Conservation (phyloP, 2,113 vertebrate genomes). For the Salvelinus sp. region DNA sequence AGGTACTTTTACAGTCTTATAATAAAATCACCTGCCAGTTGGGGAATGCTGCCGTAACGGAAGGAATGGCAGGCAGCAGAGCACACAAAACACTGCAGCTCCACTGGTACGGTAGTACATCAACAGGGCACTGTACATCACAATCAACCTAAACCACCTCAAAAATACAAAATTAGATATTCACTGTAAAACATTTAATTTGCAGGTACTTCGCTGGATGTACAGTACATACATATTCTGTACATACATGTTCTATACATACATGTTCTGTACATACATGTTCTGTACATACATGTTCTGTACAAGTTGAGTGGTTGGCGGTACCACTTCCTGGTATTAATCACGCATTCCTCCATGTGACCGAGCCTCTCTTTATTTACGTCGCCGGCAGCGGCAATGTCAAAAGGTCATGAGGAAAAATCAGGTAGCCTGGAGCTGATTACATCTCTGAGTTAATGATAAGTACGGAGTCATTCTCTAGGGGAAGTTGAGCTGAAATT, state of each 20-base stretch:
- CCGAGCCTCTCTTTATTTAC: too few relatives aligned
- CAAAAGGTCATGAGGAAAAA: slow-evolving; percentile 67
- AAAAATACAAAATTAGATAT: neutral
- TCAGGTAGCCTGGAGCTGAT: slow-evolving; percentile 63
- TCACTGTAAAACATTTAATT: neutral
- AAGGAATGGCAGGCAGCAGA: too few relatives aligned
- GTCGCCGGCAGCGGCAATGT: slow-evolving; percentile 66
- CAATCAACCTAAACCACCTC: neutral
- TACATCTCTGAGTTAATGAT: slow-evolving; percentile 73
- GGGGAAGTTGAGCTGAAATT: slow-evolving; percentile 41
- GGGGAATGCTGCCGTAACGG: too few relatives aligned
- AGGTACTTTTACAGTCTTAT: too few relatives aligned
- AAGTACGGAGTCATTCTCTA: slow-evolving; percentile 61
- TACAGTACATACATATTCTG: neutral
- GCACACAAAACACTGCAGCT: too few relatives aligned
- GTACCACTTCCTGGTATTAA: too few relatives aligned
- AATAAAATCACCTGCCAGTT: too few relatives aligned
- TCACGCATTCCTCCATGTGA: too few relatives aligned
- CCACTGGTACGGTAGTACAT: neutral
- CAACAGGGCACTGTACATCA: neutral
- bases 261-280: too few relatives aligned
- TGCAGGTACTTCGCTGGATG: neutral
- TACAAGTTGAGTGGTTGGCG: too few relatives aligned
- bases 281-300: too few relatives aligned
- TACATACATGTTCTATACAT: too few relatives aligned